Base-by-base conservation (phyloP, 1,140 invertebrate genomes). In the Lepidurus packardi region DNA sequence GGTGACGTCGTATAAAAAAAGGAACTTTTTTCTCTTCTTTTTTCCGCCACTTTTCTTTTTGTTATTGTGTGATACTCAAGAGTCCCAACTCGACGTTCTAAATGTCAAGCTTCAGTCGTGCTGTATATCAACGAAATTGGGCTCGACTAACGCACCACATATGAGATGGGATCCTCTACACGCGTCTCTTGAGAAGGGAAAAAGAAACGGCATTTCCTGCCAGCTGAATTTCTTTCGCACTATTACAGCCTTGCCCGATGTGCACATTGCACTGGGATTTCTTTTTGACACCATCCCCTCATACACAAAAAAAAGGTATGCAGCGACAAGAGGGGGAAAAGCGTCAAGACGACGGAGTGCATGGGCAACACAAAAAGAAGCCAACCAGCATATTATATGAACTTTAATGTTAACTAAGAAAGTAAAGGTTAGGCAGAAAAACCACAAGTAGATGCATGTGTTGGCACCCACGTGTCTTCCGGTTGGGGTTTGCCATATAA, bases 381-480 rank as follows among this genome's bases (percentile, higher is more conserved):
- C 34, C 34, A 34, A 4, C 34, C 3, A 34, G 34, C 34, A 4
- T 34, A 34, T 65, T 65, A 16, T 13, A 7, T 65, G 16, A 65
- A 21, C 13, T 9, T 7, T n/a, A 8, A 65, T 9, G 53, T 13
- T 16, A 21, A 65, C 16, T 21, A 65, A 65, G 13, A 47, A 1
- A 65, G 53, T n/a, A 65, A 21, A 65, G 34, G 34, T 34, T 4
- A 34, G 53, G 53, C 6, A 65, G 53, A 65, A 65, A 21, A 65
- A 65, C 7, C 13, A n/a, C 21, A 13, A 65, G 53, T 65, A 16
- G 16, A 16, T 21, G 53, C 53, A 65, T 65, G 21, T 65, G 53
- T 65, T 16, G 21, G 53, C 21, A 21, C 53, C 53, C 53, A 65
- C 53, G 53, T 65, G 53, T 65, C 53, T 65, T 65, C 53, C 53